These are phyloP conservation scores for Drosophila mimica DNA, from an alignment of 2,888 invertebrate genomes.

Conservation along the genomic window DNA sequence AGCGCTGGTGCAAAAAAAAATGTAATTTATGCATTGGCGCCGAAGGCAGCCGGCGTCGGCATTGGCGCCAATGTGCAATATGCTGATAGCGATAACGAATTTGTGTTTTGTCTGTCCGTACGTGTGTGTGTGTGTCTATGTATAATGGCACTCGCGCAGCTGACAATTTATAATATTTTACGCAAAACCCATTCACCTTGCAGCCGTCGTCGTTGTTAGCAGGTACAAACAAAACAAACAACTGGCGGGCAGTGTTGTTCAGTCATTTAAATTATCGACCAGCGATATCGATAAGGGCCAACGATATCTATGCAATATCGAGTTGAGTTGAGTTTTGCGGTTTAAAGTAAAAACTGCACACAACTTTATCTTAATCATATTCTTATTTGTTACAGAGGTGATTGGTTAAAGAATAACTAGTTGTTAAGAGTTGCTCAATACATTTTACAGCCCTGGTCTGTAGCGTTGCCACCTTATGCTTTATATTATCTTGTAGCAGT, in stretches of 20 bases:
- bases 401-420: background rate
- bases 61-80: slow-evolving; percentile 40
- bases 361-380: background rate
- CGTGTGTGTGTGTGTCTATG: slow-evolving; percentile 1
- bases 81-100: slow-evolving; percentile 49
- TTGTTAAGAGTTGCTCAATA: background rate
- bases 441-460: slow-evolving; percentile 3
- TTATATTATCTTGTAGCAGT: background rate
- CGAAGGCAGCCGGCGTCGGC: slow-evolving; percentile 7
- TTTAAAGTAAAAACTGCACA: background rate
- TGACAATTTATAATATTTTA: slow-evolving; percentile 45
- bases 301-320: background rate
- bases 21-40: slow-evolving; percentile 35
- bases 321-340: background rate
- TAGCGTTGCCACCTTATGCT: slow-evolving; percentile 23
- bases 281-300: slow-evolving; percentile 13
- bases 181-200: slow-evolving; percentile 64
- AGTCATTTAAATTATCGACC: slow-evolving; percentile 8
- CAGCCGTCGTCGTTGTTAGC: slow-evolving; percentile 62
- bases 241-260: slow-evolving; percentile 59
- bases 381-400: background rate
- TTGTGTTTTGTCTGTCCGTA: slow-evolving; percentile 7
- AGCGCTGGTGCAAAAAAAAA: slow-evolving; percentile 45
- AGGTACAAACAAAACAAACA: slow-evolving; percentile 71
- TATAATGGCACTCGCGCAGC: slow-evolving; percentile 47